Evolutionary conservation across 2,113 vertebrate genomes (phyloP).

Genomic region (Zosterops lateralis): DNA sequence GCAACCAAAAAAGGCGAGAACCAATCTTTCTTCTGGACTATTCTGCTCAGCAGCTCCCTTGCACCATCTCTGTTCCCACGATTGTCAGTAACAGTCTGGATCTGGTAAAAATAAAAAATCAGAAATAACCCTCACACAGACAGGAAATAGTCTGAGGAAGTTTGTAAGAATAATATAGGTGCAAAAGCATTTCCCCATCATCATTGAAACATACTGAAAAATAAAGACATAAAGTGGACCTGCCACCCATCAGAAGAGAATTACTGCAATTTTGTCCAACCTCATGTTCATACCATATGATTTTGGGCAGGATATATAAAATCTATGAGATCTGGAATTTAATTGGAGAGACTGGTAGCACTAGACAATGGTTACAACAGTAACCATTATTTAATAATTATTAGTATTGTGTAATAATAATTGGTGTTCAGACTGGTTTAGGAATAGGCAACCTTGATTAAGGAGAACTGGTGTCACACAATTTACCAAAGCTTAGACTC

Average conservation of each 20-base stretch:
- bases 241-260: not conserved
- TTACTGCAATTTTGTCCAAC: not conserved
- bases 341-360: not conserved
- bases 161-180: not conserved
- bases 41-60: conserved; percentile 78
- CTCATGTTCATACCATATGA: not conserved
- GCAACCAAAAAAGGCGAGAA: conserved; percentile 80
- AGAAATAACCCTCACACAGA: not conserved
- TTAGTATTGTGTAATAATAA: not conserved
- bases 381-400: not conserved
- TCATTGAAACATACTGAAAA: not conserved
- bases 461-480: not conserved
- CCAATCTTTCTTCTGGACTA: conserved; percentile 85
- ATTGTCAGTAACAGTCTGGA: conserved; percentile 51
- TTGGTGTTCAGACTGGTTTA: not conserved
- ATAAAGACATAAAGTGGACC: not conserved
- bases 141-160: not conserved
- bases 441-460: not conserved
- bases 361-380: not conserved
- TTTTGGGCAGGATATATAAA: not conserved
- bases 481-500: not conserved
- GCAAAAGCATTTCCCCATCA: not conserved
- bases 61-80: conserved; percentile 70
- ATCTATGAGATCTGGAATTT: not conserved
- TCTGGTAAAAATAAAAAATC: conserved; percentile 62